A percentile compares a stretch with the other conserved stretches of the same genome.
phyloP scores from a whole-genome alignment of 2,113 vertebrate species.

The Chroicocephalus ridibundus region DNA sequence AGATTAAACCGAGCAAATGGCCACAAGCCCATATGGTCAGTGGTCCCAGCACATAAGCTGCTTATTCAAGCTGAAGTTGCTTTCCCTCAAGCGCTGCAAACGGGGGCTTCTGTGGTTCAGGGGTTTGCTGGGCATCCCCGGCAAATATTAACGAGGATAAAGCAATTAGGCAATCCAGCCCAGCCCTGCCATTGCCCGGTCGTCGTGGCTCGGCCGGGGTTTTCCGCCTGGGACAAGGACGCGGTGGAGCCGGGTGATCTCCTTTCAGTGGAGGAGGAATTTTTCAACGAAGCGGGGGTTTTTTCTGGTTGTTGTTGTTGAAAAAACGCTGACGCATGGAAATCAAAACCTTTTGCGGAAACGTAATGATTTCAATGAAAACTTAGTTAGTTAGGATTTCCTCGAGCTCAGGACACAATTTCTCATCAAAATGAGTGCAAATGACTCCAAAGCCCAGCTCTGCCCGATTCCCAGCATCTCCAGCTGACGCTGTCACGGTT shows the following conservation, averaged over 20 bases:
- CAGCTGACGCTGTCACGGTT: background rate
- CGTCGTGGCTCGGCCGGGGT: fast-evolving
- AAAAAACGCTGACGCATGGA: background rate
- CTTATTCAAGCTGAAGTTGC: background rate
- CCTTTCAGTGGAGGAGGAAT: background rate
- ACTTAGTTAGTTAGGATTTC: background rate
- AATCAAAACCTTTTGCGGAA: constrained; percentile 8
- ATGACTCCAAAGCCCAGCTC: background rate
- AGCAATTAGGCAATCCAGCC: background rate
- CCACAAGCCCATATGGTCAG: background rate
- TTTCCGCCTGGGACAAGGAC: background rate
- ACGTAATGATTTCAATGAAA: background rate
- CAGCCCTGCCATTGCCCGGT: no score
- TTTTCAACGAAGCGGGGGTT: fast-evolving
- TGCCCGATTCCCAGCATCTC: background rate
- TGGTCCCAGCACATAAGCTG: background rate
- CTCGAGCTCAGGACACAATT: background rate
- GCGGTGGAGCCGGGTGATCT: background rate
- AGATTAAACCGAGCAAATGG: background rate
- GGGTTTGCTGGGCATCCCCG: background rate
- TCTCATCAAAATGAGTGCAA: background rate
- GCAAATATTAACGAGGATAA: background rate
- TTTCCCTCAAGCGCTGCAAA: background rate
- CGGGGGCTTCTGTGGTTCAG: background rate
- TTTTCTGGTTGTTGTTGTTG: background rate